These are phyloP conservation scores for Neodontobutis hainanensis DNA, from an alignment of 2,113 vertebrate species.

Conservation along the genomic window DNA sequence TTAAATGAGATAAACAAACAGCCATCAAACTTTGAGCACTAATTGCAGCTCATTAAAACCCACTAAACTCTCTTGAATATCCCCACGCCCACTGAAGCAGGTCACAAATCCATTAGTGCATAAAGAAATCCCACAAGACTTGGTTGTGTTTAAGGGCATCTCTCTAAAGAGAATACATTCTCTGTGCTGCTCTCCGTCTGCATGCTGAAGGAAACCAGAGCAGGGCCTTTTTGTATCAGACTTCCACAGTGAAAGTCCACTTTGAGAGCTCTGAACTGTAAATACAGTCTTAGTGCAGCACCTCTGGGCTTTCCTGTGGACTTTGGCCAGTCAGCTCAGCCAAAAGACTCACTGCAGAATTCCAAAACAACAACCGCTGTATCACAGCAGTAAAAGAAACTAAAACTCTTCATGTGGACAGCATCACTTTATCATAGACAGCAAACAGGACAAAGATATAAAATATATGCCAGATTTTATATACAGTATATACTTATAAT, in stretches of 20 bases:
- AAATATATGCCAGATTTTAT: no score
- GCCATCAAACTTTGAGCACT: neutral
- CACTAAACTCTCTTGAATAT: neutral
- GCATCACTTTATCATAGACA: no score
- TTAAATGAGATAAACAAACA: constrained; percentile 7
- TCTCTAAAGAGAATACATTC: neutral
- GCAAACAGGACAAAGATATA: no score
- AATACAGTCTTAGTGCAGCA: constrained; percentile 36
- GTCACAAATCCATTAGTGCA: neutral
- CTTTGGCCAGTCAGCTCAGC: constrained; percentile 21
- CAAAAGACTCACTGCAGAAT: neutral
- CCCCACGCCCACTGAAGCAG: neutral
- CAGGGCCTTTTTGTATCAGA: constrained; percentile 24
- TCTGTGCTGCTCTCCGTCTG: neutral
- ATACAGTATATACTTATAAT: no score
- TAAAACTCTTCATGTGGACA: no score
- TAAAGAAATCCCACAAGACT: neutral
- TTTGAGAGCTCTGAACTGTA: constrained; percentile 44
- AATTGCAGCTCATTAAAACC: constrained; percentile 5
- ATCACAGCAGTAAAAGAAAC: neutral
- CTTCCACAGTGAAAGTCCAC: constrained; percentile 30
- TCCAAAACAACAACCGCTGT: neutral
- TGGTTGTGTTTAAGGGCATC: neutral
- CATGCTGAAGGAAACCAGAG: constrained; percentile 9
- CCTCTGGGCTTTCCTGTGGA: constrained; percentile 19